Conservation (phyloP, 2,797 vertebrate species). For the Halcyon leucocephala region DNA sequence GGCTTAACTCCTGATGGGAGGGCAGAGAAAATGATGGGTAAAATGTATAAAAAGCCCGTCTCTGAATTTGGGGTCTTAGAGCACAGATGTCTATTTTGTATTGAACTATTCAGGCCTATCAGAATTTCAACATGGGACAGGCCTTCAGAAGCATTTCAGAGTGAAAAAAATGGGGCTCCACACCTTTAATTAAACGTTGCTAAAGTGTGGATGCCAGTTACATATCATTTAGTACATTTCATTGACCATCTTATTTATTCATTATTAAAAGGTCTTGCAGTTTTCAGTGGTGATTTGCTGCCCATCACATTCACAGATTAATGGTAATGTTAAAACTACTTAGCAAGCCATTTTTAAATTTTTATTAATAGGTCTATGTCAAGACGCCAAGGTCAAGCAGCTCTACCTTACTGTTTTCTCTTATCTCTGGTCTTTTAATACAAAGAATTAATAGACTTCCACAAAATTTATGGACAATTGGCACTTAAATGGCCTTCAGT, state of each 20-base stretch:
- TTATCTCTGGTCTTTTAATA: background rate
- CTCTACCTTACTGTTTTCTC: background rate
- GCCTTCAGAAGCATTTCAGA: background rate
- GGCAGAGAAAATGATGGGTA: constrained; percentile 33
- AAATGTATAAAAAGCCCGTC: constrained; percentile 44
- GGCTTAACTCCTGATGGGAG: constrained; percentile 60
- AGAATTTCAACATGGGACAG: background rate
- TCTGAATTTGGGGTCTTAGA: background rate
- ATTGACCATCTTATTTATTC: background rate
- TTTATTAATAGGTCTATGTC: background rate
- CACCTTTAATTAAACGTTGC: background rate
- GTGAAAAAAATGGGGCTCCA: rapidly evolving
- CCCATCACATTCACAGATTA: background rate
- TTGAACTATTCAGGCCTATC: background rate
- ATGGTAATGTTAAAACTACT: background rate
- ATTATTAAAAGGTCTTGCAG: background rate
- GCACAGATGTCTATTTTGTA: background rate
- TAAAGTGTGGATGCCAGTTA: background rate
- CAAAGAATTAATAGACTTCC: background rate
- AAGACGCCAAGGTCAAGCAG: background rate
- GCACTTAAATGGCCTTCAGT: background rate
- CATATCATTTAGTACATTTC: background rate
- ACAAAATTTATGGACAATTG: background rate
- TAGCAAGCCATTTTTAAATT: background rate
- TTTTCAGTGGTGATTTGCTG: background rate